phyloP scores from a whole-genome alignment of 1,140 invertebrate genomes.

The Hylaeus anthracinus region DNA sequence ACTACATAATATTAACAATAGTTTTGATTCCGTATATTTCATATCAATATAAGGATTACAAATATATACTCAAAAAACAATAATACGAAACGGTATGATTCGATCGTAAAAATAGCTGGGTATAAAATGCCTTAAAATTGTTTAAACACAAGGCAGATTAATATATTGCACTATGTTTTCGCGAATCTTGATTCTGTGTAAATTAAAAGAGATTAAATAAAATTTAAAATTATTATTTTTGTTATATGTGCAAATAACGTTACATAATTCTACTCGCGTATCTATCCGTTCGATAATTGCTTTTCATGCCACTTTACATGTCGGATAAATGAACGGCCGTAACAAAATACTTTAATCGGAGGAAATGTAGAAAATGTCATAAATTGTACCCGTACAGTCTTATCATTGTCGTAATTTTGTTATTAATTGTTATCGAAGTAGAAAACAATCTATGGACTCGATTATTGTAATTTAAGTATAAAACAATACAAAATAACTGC shows the following conservation, averaged over 20 bases:
- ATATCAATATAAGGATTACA: slow-evolving; percentile 2
- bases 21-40: slow-evolving; percentile 29
- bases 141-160: background rate
- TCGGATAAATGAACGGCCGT: background rate
- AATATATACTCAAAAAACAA: background rate
- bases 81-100: background rate
- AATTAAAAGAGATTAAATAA: background rate
- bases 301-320: background rate
- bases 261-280: background rate
- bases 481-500: background rate
- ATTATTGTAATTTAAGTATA: slow-evolving; percentile 7
- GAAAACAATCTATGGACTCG: background rate
- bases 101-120: background rate
- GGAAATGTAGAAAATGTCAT: slow-evolving; percentile 10
- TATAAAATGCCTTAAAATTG: background rate
- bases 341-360: background rate
- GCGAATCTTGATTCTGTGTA: background rate
- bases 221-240: background rate
- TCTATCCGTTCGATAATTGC: background rate
- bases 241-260: background rate
- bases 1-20: slow-evolving; percentile 20
- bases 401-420: background rate
- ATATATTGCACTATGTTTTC: background rate
- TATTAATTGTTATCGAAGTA: background rate
- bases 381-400: slow-evolving; percentile 27